Conservation (phyloP, 2,888 invertebrate genomes). For the Zhuqinia jingwanae region DNA sequence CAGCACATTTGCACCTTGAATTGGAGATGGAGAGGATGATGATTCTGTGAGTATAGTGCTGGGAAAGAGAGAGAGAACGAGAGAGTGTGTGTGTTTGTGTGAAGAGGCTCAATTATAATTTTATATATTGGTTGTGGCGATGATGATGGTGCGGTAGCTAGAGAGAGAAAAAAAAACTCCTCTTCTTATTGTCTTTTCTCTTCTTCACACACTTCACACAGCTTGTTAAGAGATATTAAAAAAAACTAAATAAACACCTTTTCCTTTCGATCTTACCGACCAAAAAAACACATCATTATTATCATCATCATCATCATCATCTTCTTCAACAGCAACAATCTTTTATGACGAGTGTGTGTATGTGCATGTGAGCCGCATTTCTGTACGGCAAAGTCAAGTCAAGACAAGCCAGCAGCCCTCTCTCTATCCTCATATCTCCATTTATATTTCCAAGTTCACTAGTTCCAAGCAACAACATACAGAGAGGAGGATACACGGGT, state of each 20-base stretch:
- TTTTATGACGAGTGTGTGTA: neutral
- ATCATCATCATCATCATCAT: no score
- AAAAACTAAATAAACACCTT: conserved; percentile 54
- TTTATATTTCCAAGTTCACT: conserved; percentile 27
- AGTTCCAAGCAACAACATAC: neutral
- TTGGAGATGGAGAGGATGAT: neutral
- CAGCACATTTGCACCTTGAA: conserved; percentile 49
- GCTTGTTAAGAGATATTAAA: neutral
- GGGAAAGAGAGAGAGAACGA: neutral
- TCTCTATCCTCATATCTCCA: no score
- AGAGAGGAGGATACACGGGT: conserved; percentile 40
- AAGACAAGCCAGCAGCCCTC: neutral
- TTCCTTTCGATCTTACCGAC: neutral
- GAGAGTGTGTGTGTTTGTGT: neutral
- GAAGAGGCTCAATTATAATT: conserved; percentile 18
- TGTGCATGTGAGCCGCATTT: neutral
- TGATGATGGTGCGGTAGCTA: no score
- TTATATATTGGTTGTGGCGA: neutral
- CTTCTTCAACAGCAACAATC: neutral
- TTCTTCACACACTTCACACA: neutral
- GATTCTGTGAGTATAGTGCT: no score
- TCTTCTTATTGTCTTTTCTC: conserved; percentile 3
- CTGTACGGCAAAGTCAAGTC: neutral
- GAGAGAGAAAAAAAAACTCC: neutral
- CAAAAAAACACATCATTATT: neutral